phyloP scores from a whole-genome alignment of 2,113 vertebrate genomes.

The Rafetus swinhoei region DNA sequence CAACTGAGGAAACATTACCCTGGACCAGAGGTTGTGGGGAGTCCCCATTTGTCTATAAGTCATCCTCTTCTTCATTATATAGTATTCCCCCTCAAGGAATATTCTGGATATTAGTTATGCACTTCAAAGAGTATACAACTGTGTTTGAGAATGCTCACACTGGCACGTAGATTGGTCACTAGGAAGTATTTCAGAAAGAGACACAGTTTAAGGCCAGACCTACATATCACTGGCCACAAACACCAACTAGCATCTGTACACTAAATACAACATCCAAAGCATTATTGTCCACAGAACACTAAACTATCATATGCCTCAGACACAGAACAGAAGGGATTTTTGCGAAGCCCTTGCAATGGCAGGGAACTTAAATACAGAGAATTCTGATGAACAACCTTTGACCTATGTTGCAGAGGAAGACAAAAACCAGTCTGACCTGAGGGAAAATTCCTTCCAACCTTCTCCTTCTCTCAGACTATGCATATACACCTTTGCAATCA shows the following conservation, averaged over 20 bases:
- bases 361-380: background rate
- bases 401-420: background rate
- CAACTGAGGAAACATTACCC: background rate
- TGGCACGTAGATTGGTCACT: background rate
- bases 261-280: background rate
- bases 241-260: background rate
- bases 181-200: background rate
- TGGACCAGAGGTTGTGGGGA: fast-evolving
- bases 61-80: background rate
- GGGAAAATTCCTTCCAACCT: background rate
- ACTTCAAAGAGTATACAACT: background rate
- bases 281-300: background rate
- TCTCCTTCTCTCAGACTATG: background rate
- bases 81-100: background rate
- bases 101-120: background rate
- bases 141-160: background rate
- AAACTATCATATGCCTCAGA: background rate
- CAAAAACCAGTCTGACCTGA: background rate
- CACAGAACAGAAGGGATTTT: background rate
- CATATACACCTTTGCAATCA: fast-evolving
- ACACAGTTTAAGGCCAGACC: background rate
- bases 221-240: background rate
- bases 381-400: background rate
- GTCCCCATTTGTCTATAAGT: fast-evolving
- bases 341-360: background rate